Percentiles rank a stretch among this genome's conserved stretches.
These are phyloP conservation scores for Malaclemys terrapin DNA, from an alignment of 2,113 vertebrate species.

Conservation along the genomic window DNA sequence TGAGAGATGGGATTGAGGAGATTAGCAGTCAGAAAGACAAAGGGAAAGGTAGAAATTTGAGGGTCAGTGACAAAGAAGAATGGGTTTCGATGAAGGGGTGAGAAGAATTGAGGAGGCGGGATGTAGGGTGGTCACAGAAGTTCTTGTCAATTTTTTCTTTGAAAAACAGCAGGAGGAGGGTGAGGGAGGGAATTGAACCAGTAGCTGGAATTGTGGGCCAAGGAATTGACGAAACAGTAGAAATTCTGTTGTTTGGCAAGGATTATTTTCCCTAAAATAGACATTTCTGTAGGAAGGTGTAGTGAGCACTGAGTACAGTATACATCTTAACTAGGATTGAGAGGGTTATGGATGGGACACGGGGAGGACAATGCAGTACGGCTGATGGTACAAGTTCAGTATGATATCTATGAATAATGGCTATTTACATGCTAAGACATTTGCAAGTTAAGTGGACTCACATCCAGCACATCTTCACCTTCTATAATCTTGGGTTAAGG, in stretches of 20 bases:
- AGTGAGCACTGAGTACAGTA: background rate
- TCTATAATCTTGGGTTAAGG: background rate
- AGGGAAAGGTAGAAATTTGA: background rate
- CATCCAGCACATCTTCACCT: background rate
- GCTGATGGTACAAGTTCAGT: fast-evolving
- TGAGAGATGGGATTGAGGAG: background rate
- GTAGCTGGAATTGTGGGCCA: background rate
- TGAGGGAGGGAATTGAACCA: background rate
- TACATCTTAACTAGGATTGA: background rate
- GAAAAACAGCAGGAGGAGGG: background rate
- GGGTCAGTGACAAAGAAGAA: background rate
- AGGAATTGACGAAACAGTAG: background rate
- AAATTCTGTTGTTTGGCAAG: background rate
- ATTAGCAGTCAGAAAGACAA: background rate
- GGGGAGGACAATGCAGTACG: background rate
- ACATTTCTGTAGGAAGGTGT: background rate
- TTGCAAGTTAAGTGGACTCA: fast-evolving
- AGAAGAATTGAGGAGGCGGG: background rate
- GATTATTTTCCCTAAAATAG: background rate
- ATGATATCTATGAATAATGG: fast-evolving
- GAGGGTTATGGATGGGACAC: background rate
- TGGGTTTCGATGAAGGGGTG: background rate
- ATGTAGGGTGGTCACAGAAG: too few relatives aligned
- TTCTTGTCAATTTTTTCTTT: background rate
- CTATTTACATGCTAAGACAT: background rate